A percentile compares a stretch with the other conserved stretches of the same genome.
phyloP scores from a whole-genome alignment of 2,113 vertebrate genomes.

The Macrotis lagotis region DNA sequence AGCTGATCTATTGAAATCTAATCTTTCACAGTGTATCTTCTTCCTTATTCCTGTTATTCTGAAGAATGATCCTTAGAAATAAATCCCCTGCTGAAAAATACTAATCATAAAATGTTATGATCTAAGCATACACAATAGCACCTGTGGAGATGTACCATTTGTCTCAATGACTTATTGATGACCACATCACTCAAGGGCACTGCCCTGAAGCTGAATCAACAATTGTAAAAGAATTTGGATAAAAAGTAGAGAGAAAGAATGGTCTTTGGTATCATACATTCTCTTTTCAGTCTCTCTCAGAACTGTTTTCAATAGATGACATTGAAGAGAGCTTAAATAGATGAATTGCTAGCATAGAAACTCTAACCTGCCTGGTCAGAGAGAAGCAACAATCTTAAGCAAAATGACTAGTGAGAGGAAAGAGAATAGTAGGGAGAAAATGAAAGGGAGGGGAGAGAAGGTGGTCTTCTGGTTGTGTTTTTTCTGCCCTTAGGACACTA shows the following conservation, averaged over 20 bases:
- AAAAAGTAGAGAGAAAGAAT: slow-evolving; percentile 68
- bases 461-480: not conserved
- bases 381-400: not conserved
- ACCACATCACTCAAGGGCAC: slow-evolving; percentile 71
- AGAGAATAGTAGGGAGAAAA: not conserved
- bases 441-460: not conserved
- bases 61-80: slow-evolving; percentile 69
- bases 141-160: slow-evolving; percentile 67
- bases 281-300: slow-evolving; percentile 32
- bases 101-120: slow-evolving; percentile 71
- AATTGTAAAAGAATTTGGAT: slow-evolving; percentile 74
- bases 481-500: not conserved
- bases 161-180: slow-evolving; percentile 69
- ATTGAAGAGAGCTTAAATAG: accelerated
- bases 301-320: not conserved
- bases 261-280: slow-evolving; percentile 30
- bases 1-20: not conserved
- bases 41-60: slow-evolving; percentile 54
- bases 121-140: slow-evolving; percentile 69
- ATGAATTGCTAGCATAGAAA: not conserved
- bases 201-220: slow-evolving; percentile 51
- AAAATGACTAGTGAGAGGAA: not conserved
- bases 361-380: not conserved
- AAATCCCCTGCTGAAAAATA: slow-evolving; percentile 71
- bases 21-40: slow-evolving; percentile 39